Base-by-base conservation (phyloP, 2,888 invertebrate genomes). In the Cephus spinipes region DNA sequence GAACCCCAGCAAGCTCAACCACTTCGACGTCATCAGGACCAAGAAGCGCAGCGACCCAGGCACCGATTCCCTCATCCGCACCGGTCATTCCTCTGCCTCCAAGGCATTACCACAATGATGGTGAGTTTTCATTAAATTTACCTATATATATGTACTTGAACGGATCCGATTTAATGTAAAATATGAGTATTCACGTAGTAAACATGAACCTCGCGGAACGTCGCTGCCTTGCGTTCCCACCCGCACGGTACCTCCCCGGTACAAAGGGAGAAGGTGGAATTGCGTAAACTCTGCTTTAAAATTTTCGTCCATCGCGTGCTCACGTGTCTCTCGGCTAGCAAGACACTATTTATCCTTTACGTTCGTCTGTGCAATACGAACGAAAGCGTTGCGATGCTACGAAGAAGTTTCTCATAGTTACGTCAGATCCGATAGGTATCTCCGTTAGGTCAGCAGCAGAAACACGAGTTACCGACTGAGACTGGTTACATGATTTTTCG, bases 71-170 rank as follows among this genome's bases (percentile, higher is more conserved):
- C 68, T 79, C 83, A 12, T 75, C 81, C 68, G 80, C 82, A 74
- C 81, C 81, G 35, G 83, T 85, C 75, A 80, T 84, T 76, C 80
- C 87, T 75, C 77, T 88, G 79, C 81, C 85, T 35, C 86, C 88
- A 71, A 85, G 89, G 84, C 85, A 88, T 80, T 91, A 89, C 84
- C 91, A 90, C 87, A 89, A 86, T 82, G 91, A 91, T 76, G 91
- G 91, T 90, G 83, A 91, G 90, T 79, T 73, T 3, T 55, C 55
- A 55, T 55, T 55, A 23, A 55, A 55, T 55, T 55, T 23, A 6
- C 23, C 23, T 55, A 9, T 9, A 2, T 2, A 2, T n/a, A n/a
- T n/a, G n/a, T n/a, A n/a, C 12, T 12, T 0, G 0, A 35, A 23
- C 23, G 55, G 9, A 55, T 55, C 1, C 15, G 55, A 55, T 55